Conservation (phyloP, 1,140 invertebrate genomes). For the Pseudomyrmex gracilis region DNA sequence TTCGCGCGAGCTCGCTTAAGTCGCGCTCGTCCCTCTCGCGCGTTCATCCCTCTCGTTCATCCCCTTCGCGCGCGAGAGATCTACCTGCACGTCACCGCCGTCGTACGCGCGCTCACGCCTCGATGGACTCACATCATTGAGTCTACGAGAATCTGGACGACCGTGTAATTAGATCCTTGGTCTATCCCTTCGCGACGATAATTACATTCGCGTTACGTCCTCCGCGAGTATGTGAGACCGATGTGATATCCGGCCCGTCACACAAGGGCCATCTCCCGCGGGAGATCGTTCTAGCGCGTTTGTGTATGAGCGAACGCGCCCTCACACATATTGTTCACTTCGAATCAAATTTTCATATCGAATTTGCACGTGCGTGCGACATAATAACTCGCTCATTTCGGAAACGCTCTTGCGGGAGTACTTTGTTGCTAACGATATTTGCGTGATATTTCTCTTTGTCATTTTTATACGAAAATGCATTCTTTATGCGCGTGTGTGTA, state of each 20-base stretch:
- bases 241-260: constrained; percentile 1
- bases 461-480: background rate
- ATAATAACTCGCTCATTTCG: constrained; percentile 43
- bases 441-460: background rate
- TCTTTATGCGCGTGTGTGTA: background rate
- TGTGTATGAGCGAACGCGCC: constrained; percentile 3
- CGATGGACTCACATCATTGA: constrained; percentile 56
- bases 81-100: background rate
- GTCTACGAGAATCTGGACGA: constrained; percentile 50
- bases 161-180: constrained; percentile 69
- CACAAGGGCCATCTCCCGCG: constrained; percentile 23
- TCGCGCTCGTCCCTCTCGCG: background rate
- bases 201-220: constrained; percentile 70
- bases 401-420: constrained; percentile 30
- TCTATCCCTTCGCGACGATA: constrained; percentile 50
- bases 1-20: constrained; percentile 43
- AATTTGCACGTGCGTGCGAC: constrained; percentile 20
- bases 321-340: constrained; percentile 35
- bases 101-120: constrained; percentile 34
- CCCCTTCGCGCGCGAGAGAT: background rate
- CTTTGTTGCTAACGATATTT: background rate
- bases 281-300: background rate
- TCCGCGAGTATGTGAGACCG: constrained; percentile 37
- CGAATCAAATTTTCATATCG: constrained; percentile 59
- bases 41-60: background rate